A percentile compares a stretch with the other conserved stretches of the same genome.
Evolutionary conservation across 1,140 invertebrate genomes (phyloP).

Genomic region (Anastatus disparis): DNA sequence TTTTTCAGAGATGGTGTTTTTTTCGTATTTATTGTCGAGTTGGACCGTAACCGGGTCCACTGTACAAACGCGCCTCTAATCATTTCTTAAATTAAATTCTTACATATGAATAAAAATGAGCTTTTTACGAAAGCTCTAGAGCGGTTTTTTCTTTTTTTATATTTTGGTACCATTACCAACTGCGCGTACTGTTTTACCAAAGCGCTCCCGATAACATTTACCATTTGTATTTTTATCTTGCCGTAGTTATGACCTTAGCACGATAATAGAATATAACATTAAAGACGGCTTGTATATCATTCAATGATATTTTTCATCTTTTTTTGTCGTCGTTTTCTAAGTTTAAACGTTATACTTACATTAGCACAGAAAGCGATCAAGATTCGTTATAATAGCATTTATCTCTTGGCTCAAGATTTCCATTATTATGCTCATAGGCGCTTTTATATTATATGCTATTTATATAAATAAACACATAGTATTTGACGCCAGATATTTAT

Average conservation of each 20-base stretch:
- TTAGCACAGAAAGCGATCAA: conserved; percentile 24
- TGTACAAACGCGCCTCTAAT: conserved; percentile 24
- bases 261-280: neutral
- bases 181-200: neutral
- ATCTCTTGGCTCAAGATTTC: neutral
- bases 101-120: neutral
- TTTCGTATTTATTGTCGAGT: conserved; percentile 34
- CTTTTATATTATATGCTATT: too few species aligned
- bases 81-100: neutral
- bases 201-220: conserved; percentile 1
- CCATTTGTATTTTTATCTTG: neutral
- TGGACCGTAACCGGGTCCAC: conserved; percentile 19
- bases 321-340: too few species aligned
- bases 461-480: too few species aligned
- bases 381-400: neutral
- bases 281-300: neutral
- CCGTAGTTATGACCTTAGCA: neutral
- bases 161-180: neutral
- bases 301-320: neutral
- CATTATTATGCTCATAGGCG: too few species aligned
- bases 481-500: too few species aligned
- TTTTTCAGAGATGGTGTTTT: conserved; percentile 10
- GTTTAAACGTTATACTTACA: too few species aligned
- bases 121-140: neutral
- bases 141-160: too few species aligned